Evolutionary conservation across 1,140 invertebrate genomes (phyloP).

Genomic region (Ceratina australensis): DNA sequence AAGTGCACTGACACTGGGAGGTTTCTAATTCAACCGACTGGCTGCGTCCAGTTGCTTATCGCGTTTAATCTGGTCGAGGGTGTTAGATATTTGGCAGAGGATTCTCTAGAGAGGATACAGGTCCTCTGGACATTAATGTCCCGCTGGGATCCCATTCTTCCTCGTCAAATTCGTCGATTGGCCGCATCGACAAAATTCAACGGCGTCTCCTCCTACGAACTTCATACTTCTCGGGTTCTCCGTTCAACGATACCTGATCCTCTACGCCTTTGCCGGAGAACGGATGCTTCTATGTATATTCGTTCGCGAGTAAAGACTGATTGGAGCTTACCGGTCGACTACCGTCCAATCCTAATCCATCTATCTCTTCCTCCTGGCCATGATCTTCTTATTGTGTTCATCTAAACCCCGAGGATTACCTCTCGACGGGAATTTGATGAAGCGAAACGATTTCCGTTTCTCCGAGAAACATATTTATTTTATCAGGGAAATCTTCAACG

Average conservation of each 20-base stretch:
- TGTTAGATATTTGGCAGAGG: constrained; percentile 48
- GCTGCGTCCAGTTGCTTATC: constrained; percentile 24
- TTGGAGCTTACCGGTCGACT: constrained; percentile 60
- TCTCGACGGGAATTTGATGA: constrained; percentile 31
- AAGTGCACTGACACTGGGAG: neutral
- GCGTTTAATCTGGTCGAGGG: constrained; percentile 29
- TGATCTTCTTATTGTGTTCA: constrained; percentile 73
- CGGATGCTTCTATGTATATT: constrained; percentile 7
- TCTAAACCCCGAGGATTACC: constrained; percentile 38
- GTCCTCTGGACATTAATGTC: constrained; percentile 53
- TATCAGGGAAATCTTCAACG: neutral
- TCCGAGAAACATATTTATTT: neutral
- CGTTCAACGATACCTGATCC: no score
- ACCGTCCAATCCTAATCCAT: constrained; percentile 70
- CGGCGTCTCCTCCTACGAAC: neutral
- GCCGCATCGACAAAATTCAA: constrained; percentile 23
- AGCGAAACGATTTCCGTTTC: constrained; percentile 47
- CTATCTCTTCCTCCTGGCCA: constrained; percentile 63
- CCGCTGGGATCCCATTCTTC: constrained; percentile 59
- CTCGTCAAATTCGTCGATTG: constrained; percentile 31
- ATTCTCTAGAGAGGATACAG: constrained; percentile 35
- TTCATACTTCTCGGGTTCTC: neutral
- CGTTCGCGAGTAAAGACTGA: constrained; percentile 51
- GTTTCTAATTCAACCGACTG: neutral
- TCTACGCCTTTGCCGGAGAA: constrained; percentile 12